Percentiles rank a stretch among this genome's conserved stretches.
Evolutionary conservation across 2,888 invertebrate species (phyloP).

Genomic region (Polylopha cassiicola): DNA sequence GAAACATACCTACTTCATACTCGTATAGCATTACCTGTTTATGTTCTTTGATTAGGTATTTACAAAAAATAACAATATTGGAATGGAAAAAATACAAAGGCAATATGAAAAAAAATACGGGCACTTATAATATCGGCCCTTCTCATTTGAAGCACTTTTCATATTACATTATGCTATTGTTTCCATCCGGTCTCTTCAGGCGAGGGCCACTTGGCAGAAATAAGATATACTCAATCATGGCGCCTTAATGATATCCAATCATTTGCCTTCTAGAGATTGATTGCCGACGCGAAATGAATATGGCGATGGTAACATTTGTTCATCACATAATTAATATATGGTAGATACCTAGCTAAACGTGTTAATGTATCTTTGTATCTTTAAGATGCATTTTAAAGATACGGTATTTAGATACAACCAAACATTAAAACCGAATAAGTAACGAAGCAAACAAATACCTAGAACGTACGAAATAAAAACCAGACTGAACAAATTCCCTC

Average conservation of each 20-base stretch:
- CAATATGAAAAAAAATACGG: conserved; percentile 10
- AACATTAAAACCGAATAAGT: conserved; percentile 4
- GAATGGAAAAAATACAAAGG: conserved; percentile 13
- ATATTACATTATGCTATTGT: conserved; percentile 17
- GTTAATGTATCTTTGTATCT: background rate
- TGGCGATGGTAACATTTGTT: background rate
- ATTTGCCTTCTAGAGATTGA: conserved; percentile 13
- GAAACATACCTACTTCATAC: too few species aligned
- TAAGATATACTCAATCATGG: conserved; percentile 20
- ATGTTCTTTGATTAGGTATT: too few species aligned
- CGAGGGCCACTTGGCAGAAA: conserved; percentile 14
- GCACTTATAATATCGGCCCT: conserved; percentile 14
- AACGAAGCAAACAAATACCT: conserved; percentile 12
- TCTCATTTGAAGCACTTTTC: conserved; percentile 7
- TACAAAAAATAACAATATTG: conserved; percentile 5
- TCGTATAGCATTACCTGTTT: too few species aligned
- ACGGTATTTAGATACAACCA: conserved; percentile 4
- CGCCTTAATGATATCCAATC: conserved; percentile 15
- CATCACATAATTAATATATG: background rate
- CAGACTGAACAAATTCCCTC: conserved; percentile 28
- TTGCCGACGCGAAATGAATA: conserved; percentile 4
- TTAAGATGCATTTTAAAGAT: background rate
- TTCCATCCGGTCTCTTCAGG: background rate
- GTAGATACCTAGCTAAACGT: background rate
- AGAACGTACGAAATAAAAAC: conserved; percentile 25